Evolutionary conservation across 1,140 invertebrate species (phyloP).

Genomic region (Protaetia brevitarsis): DNA sequence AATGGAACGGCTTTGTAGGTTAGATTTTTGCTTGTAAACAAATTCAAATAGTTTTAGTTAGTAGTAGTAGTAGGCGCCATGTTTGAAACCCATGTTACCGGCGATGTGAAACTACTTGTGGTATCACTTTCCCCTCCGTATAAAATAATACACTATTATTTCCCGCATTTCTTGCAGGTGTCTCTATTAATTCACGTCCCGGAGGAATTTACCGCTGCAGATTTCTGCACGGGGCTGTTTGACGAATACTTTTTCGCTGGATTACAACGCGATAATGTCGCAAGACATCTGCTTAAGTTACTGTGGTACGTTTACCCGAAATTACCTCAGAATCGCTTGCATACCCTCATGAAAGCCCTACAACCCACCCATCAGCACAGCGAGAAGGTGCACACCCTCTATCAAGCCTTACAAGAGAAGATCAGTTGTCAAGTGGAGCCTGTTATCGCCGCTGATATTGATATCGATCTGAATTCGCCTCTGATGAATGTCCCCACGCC

Average conservation of each 20-base stretch:
- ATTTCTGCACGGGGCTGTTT: slow-evolving; percentile 93
- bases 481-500: slow-evolving; percentile 82
- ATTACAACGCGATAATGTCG: slow-evolving; percentile 84
- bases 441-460: slow-evolving; percentile 54
- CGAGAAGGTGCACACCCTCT: slow-evolving; percentile 78
- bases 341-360: slow-evolving; percentile 82
- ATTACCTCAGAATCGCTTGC: slow-evolving; percentile 73
- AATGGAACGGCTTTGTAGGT: too few relatives aligned
- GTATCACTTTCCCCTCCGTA: too few relatives aligned
- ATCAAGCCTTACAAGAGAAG: slow-evolving; percentile 74
- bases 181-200: slow-evolving; percentile 81
- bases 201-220: slow-evolving; percentile 90
- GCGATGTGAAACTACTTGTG: too few relatives aligned
- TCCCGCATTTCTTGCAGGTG: slow-evolving; percentile 63
- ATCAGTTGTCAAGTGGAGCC: slow-evolving; percentile 71
- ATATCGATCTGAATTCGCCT: slow-evolving; percentile 78
- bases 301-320: slow-evolving; percentile 90
- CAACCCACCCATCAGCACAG: slow-evolving; percentile 82
- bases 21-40: too few relatives aligned
- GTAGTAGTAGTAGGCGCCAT: too few relatives aligned
- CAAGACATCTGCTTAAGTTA: slow-evolving; percentile 88
- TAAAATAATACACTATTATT: too few relatives aligned
- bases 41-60: slow-evolving; percentile 23
- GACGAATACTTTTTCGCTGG: slow-evolving; percentile 95
- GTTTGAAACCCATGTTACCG: too few relatives aligned